Conservation (phyloP, 2,797 vertebrate genomes). For the Manis crassicaudata region DNA sequence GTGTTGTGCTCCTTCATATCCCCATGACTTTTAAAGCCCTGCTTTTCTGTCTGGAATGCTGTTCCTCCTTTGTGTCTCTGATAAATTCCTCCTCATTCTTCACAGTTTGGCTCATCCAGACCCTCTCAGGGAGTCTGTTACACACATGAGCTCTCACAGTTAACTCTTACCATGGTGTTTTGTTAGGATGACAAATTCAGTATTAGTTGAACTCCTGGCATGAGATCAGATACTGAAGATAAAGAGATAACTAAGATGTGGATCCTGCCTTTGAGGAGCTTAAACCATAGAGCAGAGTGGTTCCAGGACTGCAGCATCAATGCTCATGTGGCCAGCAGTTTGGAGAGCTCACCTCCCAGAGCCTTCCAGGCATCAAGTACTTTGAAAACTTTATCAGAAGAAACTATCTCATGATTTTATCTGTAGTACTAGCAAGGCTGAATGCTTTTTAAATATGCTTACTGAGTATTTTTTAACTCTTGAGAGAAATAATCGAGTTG, state of each 20-base stretch:
- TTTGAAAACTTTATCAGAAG: neutral
- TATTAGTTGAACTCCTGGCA: neutral
- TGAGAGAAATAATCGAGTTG: constrained; percentile 32
- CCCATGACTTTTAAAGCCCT: neutral
- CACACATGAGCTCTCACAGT: neutral
- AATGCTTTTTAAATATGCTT: neutral
- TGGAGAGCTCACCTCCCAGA: neutral
- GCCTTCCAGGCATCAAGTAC: neutral
- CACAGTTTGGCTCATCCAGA: neutral
- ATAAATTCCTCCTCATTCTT: neutral
- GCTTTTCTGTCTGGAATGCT: neutral
- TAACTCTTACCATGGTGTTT: neutral
- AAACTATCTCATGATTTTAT: constrained; percentile 29
- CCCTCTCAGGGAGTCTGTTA: neutral
- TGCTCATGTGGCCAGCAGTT: neutral
- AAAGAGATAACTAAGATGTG: neutral
- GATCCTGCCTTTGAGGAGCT: neutral
- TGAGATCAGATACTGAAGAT: neutral
- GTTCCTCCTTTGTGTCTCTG: neutral
- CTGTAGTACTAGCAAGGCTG: neutral
- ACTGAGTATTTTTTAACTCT: constrained; percentile 25
- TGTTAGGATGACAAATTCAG: neutral
- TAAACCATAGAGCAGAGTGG: neutral
- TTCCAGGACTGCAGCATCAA: rapidly evolving
- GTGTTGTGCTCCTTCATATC: neutral